phyloP scores from a whole-genome alignment of 2,888 invertebrate species.

The Quadroppia sp. region DNA sequence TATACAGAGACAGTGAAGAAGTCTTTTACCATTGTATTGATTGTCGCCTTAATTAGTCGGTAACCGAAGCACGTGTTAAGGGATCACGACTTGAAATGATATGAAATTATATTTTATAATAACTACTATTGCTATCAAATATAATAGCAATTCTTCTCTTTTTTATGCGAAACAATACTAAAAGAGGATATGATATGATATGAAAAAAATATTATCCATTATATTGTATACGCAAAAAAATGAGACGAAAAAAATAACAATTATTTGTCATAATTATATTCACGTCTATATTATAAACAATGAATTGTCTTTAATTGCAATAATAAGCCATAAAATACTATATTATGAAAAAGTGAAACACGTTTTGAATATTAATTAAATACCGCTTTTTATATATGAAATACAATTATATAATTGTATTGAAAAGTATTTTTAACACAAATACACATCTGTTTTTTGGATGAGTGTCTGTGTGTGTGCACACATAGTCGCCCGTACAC shows the following conservation, averaged over 20 bases:
- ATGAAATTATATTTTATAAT: not conserved
- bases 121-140: too few relatives aligned
- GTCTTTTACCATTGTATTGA: slow-evolving; percentile 20
- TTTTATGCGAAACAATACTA: too few relatives aligned
- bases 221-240: not conserved
- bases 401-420: not conserved
- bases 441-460: slow-evolving; percentile 4
- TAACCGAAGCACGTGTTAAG: not conserved
- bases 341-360: slow-evolving; percentile 28
- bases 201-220: not conserved
- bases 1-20: not conserved
- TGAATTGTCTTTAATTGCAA: slow-evolving; percentile 16
- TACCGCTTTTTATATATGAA: too few relatives aligned
- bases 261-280: slow-evolving; percentile 11
- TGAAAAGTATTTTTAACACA: slow-evolving; percentile 8
- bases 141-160: too few relatives aligned
- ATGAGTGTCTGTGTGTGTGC: too few relatives aligned
- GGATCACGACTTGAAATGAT: not conserved
- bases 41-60: slow-evolving; percentile 8
- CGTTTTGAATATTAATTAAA: slow-evolving; percentile 26
- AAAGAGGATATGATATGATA: slow-evolving; percentile 15
- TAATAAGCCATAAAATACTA: not conserved
- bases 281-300: slow-evolving; percentile 5
- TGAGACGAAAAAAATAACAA: too few relatives aligned
- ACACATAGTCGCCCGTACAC: too few relatives aligned